Evolutionary conservation across 2,113 vertebrate species (phyloP).

Genomic region (Megalops atlanticus): DNA sequence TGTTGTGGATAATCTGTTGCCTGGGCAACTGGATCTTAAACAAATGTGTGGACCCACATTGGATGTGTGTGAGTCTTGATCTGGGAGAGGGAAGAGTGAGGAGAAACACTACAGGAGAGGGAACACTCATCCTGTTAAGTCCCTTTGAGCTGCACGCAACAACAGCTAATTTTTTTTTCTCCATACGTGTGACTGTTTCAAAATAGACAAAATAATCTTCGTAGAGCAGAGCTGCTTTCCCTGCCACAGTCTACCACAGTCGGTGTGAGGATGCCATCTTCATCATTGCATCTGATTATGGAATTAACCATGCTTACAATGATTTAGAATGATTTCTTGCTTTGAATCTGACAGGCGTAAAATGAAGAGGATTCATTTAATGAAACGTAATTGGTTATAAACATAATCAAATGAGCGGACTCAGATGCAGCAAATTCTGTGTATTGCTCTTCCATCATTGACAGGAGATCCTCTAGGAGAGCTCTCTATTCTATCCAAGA

Average conservation of each 20-base stretch:
- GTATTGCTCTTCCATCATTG: background rate
- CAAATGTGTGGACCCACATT: constrained; percentile 44
- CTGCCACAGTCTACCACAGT: background rate
- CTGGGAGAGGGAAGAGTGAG: background rate
- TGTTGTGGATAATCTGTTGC: constrained; percentile 65
- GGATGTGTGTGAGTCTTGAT: constrained; percentile 28
- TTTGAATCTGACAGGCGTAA: constrained; percentile 5
- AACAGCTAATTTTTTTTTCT: background rate
- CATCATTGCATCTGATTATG: background rate
- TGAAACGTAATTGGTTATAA: background rate
- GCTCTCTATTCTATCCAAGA: background rate
- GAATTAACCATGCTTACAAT: background rate
- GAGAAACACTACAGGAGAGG: background rate
- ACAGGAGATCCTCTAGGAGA: background rate
- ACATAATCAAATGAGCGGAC: background rate
- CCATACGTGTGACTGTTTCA: background rate
- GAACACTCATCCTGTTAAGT: background rate
- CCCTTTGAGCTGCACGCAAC: background rate
- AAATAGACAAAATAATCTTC: background rate
- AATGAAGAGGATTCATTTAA: constrained; percentile 1
- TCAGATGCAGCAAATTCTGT: background rate
- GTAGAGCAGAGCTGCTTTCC: background rate
- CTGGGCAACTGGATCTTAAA: constrained; percentile 68
- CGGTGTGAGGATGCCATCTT: background rate
- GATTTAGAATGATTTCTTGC: background rate